Evolutionary conservation across 2,113 vertebrate genomes (phyloP).

Genomic region (Polypterus bichir): DNA sequence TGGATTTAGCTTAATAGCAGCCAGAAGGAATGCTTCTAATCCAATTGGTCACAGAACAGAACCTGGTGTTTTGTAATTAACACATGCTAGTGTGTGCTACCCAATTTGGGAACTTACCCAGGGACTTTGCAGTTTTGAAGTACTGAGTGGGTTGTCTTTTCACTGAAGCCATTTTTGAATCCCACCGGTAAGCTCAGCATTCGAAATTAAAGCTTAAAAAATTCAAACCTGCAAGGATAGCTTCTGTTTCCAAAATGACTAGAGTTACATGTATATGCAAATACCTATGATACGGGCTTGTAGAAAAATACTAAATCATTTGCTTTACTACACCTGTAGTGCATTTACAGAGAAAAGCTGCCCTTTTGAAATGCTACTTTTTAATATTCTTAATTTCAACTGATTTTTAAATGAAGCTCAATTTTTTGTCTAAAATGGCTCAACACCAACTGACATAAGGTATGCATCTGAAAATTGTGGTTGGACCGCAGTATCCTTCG

Average conservation of each 20-base stretch:
- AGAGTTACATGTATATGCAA: slow-evolving; percentile 45
- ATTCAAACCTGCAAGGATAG: slow-evolving; percentile 50
- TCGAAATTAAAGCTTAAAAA: slow-evolving; percentile 54
- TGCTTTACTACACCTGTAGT: no score
- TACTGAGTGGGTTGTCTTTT: slow-evolving; percentile 28
- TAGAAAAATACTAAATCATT: slow-evolving; percentile 46
- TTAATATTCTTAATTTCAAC: no score
- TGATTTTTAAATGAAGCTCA: no score
- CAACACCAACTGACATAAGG: no score
- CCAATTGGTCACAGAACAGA: slow-evolving; percentile 45
- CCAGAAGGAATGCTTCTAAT: slow-evolving; percentile 50
- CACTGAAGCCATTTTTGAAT: slow-evolving; percentile 53
- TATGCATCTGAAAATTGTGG: no score
- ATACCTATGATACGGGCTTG: slow-evolving; percentile 42
- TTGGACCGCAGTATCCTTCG: no score
- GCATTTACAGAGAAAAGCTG: no score
- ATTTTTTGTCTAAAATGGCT: no score
- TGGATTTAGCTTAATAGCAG: slow-evolving; percentile 43
- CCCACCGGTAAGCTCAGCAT: slow-evolving; percentile 48
- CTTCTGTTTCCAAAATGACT: slow-evolving; percentile 42
- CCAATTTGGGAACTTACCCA: slow-evolving; percentile 37
- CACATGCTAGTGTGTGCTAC: slow-evolving; percentile 32
- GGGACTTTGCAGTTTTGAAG: slow-evolving; percentile 24
- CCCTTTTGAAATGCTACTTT: no score
- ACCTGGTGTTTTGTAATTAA: slow-evolving; percentile 54